Conservation (phyloP, 2,888 invertebrate genomes). For the Smittia sp. region DNA sequence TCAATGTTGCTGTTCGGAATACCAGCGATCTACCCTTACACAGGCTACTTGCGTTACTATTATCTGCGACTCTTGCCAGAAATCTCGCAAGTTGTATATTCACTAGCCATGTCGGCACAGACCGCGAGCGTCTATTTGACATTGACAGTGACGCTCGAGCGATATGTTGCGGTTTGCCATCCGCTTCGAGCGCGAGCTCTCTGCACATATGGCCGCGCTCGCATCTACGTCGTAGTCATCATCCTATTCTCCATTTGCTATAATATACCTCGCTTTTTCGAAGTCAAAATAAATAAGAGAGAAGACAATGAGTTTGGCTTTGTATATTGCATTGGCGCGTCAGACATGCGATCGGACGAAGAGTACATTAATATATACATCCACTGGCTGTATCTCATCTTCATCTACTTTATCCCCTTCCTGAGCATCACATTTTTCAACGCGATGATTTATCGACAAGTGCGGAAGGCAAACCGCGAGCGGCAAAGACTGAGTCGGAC, state of each 20-base stretch:
- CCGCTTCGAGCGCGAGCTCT: conserved; percentile 84
- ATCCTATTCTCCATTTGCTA: conserved; percentile 78
- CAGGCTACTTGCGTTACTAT: conserved; percentile 72
- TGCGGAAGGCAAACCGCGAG: conserved; percentile 84
- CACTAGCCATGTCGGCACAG: conserved; percentile 82
- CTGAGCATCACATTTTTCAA: conserved; percentile 84
- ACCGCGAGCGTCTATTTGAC: conserved; percentile 92
- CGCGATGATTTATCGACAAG: conserved; percentile 84
- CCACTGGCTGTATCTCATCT: conserved; percentile 89
- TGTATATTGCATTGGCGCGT: conserved; percentile 69
- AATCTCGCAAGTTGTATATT: conserved; percentile 76
- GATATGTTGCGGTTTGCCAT: conserved; percentile 92
- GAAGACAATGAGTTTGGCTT: conserved; percentile 56
- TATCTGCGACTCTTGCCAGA: conserved; percentile 77
- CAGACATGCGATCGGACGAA: conserved; percentile 65
- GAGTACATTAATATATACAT: conserved; percentile 84
- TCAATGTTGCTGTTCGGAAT: conserved; percentile 84
- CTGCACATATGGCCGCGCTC: conserved; percentile 84
- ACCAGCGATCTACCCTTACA: conserved; percentile 80
- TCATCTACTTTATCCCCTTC: conserved; percentile 93
- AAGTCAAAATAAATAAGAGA: conserved; percentile 57
- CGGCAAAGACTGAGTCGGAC: conserved; percentile 84
- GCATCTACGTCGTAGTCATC: conserved; percentile 79
- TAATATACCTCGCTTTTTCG: conserved; percentile 80
- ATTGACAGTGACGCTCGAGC: conserved; percentile 84